A percentile compares a stretch with the other conserved stretches of the same genome.
These are phyloP conservation scores for Neolamprologus ventralis DNA, from an alignment of 2,113 vertebrate genomes.

Conservation along the genomic window DNA sequence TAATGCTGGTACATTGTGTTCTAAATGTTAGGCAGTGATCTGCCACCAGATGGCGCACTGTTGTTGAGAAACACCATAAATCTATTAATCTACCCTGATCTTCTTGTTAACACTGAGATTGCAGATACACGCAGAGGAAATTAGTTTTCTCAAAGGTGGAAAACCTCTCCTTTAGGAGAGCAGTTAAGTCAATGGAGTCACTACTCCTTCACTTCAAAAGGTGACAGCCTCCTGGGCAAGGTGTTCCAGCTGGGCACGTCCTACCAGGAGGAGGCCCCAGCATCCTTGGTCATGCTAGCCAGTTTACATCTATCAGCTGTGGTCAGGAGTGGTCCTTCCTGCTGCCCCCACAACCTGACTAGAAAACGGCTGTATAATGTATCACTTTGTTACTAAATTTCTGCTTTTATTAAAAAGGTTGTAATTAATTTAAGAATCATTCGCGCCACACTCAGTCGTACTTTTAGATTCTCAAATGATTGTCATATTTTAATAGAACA, in stretches of 20 bases:
- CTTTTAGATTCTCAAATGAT: not conserved
- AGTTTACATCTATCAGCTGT: not conserved
- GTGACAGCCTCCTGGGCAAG: not conserved
- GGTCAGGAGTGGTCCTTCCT: not conserved
- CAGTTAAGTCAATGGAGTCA: not conserved
- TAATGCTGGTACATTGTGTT: fast-evolving
- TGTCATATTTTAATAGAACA: not conserved
- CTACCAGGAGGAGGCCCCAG: not conserved
- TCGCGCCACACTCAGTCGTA: fast-evolving
- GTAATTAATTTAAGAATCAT: not conserved
- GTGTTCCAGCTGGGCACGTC: not conserved
- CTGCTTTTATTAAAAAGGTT: fast-evolving
- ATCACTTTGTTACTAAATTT: fast-evolving
- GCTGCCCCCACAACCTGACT: not conserved
- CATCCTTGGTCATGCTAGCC: fast-evolving
- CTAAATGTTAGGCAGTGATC: not conserved
- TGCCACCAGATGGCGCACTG: not conserved
- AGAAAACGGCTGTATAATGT: not conserved
- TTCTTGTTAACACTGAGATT: not conserved
- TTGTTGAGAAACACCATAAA: not conserved
- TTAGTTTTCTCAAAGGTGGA: fast-evolving
- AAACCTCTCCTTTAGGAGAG: not conserved
- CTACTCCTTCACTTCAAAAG: fast-evolving
- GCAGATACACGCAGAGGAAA: fast-evolving
- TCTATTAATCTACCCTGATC: not conserved